phyloP scores from a whole-genome alignment of 1,140 invertebrate species.

The Nebria ingens region DNA sequence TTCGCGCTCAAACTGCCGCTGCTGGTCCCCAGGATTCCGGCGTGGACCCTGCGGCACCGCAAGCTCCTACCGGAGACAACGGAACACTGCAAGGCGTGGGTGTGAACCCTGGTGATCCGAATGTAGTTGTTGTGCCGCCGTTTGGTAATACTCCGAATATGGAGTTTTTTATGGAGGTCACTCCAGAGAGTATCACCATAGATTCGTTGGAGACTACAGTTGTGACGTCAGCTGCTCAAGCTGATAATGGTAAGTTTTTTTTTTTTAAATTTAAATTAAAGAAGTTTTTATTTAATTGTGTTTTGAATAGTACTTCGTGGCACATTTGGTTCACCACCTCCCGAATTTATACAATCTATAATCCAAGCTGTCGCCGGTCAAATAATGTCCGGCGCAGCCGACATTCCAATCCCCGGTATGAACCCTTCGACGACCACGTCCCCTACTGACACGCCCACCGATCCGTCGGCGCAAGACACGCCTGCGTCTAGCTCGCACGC shows the following conservation, averaged over 20 bases:
- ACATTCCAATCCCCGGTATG: conserved; percentile 13
- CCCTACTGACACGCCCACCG: conserved; percentile 13
- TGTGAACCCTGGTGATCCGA: neutral
- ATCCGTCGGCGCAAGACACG: conserved; percentile 16
- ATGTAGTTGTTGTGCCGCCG: neutral
- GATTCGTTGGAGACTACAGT: conserved; percentile 35
- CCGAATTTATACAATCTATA: conserved; percentile 47
- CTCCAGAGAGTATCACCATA: conserved; percentile 47
- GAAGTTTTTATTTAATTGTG: neutral
- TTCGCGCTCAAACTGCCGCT: neutral
- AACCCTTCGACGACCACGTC: conserved; percentile 16
- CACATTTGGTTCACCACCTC: conserved; percentile 29
- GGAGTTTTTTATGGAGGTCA: conserved; percentile 59
- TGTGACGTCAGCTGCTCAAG: conserved; percentile 22
- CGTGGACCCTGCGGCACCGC: conserved; percentile 5
- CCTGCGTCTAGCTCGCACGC: conserved; percentile 19
- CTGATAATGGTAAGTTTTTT: conserved; percentile 24
- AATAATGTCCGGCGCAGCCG: conserved; percentile 33
- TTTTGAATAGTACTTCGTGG: conserved; percentile 24
- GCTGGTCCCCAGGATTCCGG: neutral
- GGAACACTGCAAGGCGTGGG: neutral
- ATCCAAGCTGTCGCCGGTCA: conserved; percentile 41
- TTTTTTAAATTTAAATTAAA: conserved; percentile 7
- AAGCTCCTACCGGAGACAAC: conserved; percentile 3
- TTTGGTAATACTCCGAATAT: conserved; percentile 39